phyloP scores from a whole-genome alignment of 2,113 vertebrate genomes.

The Sebastes schlegelii region DNA sequence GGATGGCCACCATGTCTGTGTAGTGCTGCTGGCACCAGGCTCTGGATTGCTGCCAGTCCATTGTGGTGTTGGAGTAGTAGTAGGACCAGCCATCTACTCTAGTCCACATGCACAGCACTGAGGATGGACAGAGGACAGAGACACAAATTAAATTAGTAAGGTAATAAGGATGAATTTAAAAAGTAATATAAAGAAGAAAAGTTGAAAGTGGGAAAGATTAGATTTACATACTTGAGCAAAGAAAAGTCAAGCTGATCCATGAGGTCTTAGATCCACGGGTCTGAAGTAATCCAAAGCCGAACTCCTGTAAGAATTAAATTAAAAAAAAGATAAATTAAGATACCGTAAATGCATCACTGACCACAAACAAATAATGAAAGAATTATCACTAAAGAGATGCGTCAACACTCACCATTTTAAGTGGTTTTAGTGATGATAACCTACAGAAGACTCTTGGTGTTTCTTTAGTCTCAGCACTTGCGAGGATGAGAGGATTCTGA shows the following conservation, averaged over 20 bases:
- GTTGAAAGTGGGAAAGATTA: neutral
- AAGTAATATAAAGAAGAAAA: neutral
- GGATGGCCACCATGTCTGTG: slow-evolving; percentile 95
- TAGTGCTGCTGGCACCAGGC: slow-evolving; percentile 84
- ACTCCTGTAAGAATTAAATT: slow-evolving; percentile 40
- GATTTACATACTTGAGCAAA: slow-evolving; percentile 65
- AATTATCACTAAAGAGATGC: neutral
- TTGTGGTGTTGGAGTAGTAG: slow-evolving; percentile 68
- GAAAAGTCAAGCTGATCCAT: slow-evolving; percentile 42
- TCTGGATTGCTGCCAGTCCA: slow-evolving; percentile 84
- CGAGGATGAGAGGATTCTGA: slow-evolving; percentile 21
- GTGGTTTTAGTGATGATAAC: neutral
- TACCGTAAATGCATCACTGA: neutral
- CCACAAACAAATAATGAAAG: neutral
- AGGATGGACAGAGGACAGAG: slow-evolving; percentile 11
- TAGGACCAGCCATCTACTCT: slow-evolving; percentile 89
- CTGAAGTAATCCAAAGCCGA: slow-evolving; percentile 39
- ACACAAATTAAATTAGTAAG: neutral
- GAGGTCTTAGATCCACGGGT: slow-evolving; percentile 14
- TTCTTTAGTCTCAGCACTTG: slow-evolving; percentile 11
- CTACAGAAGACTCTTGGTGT: neutral
- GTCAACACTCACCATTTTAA: slow-evolving; percentile 73
- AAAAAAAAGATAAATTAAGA: neutral
- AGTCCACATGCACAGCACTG: slow-evolving; percentile 76
- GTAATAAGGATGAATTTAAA: neutral